Base-by-base conservation (phyloP, 2,888 invertebrate species). In the Ophion obscuratus region DNA sequence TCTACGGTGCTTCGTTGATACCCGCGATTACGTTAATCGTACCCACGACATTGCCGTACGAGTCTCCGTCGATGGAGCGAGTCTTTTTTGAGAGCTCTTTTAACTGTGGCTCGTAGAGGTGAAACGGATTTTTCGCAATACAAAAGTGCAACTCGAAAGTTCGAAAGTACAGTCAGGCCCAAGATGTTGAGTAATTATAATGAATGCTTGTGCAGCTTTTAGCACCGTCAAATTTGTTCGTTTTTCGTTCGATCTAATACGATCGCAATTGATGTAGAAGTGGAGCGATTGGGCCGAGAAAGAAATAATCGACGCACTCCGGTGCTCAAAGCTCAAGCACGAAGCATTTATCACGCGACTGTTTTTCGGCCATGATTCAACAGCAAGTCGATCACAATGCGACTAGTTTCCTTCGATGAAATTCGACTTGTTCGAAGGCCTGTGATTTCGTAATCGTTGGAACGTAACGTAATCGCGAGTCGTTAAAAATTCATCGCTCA, bases 401-500 rank as follows among this genome's bases (percentile, higher is more conserved):
- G 53, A 53, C 53, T 53, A 17, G 4, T 53, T 17, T 53, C 53
- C 17, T 17, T 53, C 17, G 11, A 53, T 53, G 17, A 53, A 53
- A 2, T 70, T 70, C 31, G 14, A 53, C 53, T 53, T 11, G 57
- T 31, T 57, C 47, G 11, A 17, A 17, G 17, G 53, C 14, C 17
- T 17, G 3, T 17, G 53, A 53, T 53, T 53, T 53, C 14, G 53
- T 27, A 67, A 76, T 84, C 75, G 66, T 61, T 77, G 83, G 17
- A 57, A 67, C 79, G 87, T 87, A 90, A 90, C 89, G 87, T 89
- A 88, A 89, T 84, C 89, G 90, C 88, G 88, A 81, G 87, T 88
- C 82, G 36, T 57, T 73, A 36, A 36, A 57, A 76, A 73, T 66
- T 77, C 75, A 86, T 85, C 27, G 78, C 81, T 88, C 88, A 81